Evolutionary conservation across 2,113 vertebrate genomes (phyloP), one percentile per base, ranked within the genome.

Genomic region (Onychorhynchus coronatus): DNA sequence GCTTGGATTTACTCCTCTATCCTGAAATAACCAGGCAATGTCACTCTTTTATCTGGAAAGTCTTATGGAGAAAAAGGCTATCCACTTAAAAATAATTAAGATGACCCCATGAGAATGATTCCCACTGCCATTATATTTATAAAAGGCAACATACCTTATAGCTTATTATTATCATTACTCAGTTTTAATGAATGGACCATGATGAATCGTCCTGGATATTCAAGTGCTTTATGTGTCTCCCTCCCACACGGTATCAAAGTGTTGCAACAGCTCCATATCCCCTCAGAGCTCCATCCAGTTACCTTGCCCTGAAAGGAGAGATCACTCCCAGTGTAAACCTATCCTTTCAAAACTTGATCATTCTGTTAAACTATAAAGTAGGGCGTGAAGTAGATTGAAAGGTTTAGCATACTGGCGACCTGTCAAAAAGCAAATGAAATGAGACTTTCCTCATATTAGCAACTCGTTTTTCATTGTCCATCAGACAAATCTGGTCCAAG

Each of bases 41-140:
- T 86, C 37, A 82, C 28, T 85, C 73, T 77, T 67, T 56, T 89
- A 11, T 82, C 44, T 75, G 41, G 17, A 31, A 96, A 92, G 49
- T 66, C 46, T 33, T 63, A 30, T 14, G 46, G 56, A 58, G n/a
- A 87, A 68, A 84, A 95, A 72, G 52, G 53, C 85, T 78, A 59
- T 58, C 73, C 58, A 89, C 61, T 95, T 91, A 58, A 88, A 95
- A 85, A 72, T 92, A 79, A 91, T 87, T 93, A 65, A 79, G 80
- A 89, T 61, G 62, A 89, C 44, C 66, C 77, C 74, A 53, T n/a
- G 52, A 89, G 91, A 92, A 92, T 88, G 24, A 79, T 94, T 94
- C 28, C 41, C 41, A 49, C 37, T 27, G 28, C 37, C 88, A 65
- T 78, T 85, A 78, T 85, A 88, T 91, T 95, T 91, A 79, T 91